Base-by-base conservation (phyloP, 2,888 invertebrate genomes). In the Nomada fucata region DNA sequence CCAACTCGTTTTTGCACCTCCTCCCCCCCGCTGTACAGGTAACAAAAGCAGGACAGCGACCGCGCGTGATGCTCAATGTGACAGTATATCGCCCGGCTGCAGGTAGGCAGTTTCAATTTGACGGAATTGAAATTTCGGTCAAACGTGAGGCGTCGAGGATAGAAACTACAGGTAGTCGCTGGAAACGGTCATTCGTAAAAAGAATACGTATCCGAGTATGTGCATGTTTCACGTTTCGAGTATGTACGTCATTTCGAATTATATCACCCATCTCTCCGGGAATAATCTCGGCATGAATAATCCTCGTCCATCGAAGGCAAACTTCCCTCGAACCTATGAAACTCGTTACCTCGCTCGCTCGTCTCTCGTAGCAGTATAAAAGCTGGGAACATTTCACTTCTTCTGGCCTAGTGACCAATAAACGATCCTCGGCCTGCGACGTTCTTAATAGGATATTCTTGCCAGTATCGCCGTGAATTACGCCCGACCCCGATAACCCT, bases 391-490 rank as follows among this genome's bases (percentile, higher is more conserved):
- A 13, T 75, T 63, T 55, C 23, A 52, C 77, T 72, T 68, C 23
- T 20, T 42, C 36, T 72, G 77, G 47, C 79, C 79, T 60, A 65
- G 68, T 69, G 69, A 65, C 79, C 79, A 79, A 71, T 57, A 70
- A 65, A 53, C 68, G 61, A 74, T 61, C 20, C 36, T 36, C 61
- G 36, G 67, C 72, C 68, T 55, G 9, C 59, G 63, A n/a, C 57
- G 63, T 63, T 72, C 80, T 70, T 70, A 79, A 75, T 75, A 69
- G 53, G 76, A 69, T 75, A 75, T 75, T 79, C 79, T 64, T 79
- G 74, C 55, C 57, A 63, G 60, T 53, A 69, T 74, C 42, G 26
- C 72, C 65, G 20, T 77, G 76, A 77, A 77, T 72, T 65, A 77
- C 72, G 60, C 55, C 63, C 47, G 67, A 74, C 67, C 60, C 53